phyloP scores from a whole-genome alignment of 1,140 invertebrate genomes.

The Pollicipes pollicipes region DNA sequence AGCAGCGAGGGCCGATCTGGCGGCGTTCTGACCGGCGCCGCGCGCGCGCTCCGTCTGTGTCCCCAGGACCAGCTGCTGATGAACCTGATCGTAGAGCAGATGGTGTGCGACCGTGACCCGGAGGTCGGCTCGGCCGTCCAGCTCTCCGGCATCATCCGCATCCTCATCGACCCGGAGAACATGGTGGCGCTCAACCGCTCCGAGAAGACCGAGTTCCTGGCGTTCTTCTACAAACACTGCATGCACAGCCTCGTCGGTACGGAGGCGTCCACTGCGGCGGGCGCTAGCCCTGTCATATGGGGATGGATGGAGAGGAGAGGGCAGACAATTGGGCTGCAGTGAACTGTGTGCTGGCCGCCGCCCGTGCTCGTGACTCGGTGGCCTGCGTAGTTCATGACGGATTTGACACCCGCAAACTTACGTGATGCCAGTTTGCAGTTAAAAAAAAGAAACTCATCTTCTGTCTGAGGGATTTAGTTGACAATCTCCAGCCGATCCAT shows the following conservation, averaged over 20 bases:
- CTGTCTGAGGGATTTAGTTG: no score
- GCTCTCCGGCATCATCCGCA: constrained; percentile 76
- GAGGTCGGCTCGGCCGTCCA: constrained; percentile 93
- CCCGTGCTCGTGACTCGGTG: no score
- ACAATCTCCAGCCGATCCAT: no score
- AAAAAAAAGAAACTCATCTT: no score
- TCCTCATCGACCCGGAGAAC: constrained; percentile 94
- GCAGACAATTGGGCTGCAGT: no score
- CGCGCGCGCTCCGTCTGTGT: no score
- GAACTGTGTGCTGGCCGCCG: no score
- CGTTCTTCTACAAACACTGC: constrained; percentile 97
- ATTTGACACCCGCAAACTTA: no score
- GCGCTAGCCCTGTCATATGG: not conserved
- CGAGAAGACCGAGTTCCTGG: constrained; percentile 94
- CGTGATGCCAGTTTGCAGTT: no score
- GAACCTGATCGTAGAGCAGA: constrained; percentile 95
- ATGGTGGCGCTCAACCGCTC: constrained; percentile 90
- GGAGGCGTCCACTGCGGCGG: constrained; percentile 19
- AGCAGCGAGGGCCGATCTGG: no score
- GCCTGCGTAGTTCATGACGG: no score
- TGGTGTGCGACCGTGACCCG: constrained; percentile 44
- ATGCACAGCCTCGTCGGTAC: constrained; percentile 82
- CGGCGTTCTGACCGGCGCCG: no score
- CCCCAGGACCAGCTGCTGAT: constrained; percentile 74
- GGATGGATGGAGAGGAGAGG: not conserved